These are phyloP conservation scores for Zaprionus davidi DNA, from an alignment of 1,140 invertebrate species.

Conservation along the genomic window DNA sequence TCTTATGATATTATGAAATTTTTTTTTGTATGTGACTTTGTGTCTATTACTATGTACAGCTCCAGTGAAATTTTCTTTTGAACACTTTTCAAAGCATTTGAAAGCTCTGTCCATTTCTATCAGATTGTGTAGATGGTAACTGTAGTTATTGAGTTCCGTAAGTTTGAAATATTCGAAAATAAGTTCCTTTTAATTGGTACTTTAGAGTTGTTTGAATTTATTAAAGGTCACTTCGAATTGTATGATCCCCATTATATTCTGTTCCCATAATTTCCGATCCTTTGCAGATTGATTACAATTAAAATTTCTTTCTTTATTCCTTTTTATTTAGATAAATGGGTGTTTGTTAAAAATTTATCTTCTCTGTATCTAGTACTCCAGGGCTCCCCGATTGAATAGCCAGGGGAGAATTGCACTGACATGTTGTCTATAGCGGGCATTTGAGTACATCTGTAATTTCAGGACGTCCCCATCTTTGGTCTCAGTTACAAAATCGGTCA, in stretches of 20 bases:
- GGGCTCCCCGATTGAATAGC: constrained; percentile 51
- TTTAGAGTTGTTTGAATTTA: too few relatives aligned
- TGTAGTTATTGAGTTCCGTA: background rate
- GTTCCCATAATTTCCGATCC: too few relatives aligned
- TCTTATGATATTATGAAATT: too few relatives aligned
- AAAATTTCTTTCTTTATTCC: too few relatives aligned
- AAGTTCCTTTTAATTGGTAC: too few relatives aligned
- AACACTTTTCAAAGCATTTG: background rate
- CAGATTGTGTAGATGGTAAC: background rate
- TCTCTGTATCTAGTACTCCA: constrained; percentile 13
- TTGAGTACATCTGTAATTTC: constrained; percentile 56
- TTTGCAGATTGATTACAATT: too few relatives aligned
- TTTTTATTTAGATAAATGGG: too few relatives aligned
- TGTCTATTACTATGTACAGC: background rate
- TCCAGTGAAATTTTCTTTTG: too few relatives aligned
- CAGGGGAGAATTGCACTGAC: constrained; percentile 49
- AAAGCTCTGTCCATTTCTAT: background rate
- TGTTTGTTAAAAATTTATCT: background rate
- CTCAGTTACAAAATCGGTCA: constrained; percentile 50
- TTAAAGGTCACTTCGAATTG: too few relatives aligned
- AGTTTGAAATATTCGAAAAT: background rate
- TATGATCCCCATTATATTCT: too few relatives aligned
- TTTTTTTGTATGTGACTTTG: background rate
- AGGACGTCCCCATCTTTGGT: constrained; percentile 42
- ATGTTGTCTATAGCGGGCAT: constrained; percentile 48